Evolutionary conservation across 2,888 invertebrate species (phyloP).

Genomic region (Deilephila elpenor): DNA sequence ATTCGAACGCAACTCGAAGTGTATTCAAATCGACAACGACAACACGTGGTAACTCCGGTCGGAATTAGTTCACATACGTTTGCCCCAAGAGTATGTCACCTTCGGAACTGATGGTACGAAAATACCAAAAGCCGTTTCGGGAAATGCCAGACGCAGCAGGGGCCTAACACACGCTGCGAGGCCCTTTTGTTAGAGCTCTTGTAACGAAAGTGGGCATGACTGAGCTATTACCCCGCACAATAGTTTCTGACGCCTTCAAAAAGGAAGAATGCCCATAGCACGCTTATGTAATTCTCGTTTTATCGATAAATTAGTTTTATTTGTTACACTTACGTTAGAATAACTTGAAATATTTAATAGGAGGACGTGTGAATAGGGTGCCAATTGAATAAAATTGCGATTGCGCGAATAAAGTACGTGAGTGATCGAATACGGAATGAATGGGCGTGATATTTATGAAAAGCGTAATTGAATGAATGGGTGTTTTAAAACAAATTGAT

Average conservation of each 20-base stretch:
- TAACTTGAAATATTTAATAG: neutral
- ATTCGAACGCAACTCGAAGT: constrained; percentile 9
- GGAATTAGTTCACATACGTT: constrained; percentile 31
- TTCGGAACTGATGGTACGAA: constrained; percentile 41
- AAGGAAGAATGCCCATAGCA: constrained; percentile 1
- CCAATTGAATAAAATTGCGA: constrained; percentile 5
- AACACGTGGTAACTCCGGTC: constrained; percentile 2
- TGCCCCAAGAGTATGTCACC: constrained; percentile 29
- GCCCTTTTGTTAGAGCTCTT: constrained; percentile 48
- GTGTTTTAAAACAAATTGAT: neutral
- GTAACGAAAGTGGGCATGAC: constrained; percentile 36
- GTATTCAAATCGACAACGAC: too few relatives aligned
- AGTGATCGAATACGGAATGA: constrained; percentile 3
- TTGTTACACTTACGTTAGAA: neutral
- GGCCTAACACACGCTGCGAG: constrained; percentile 41
- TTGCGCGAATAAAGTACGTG: neutral
- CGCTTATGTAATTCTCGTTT: constrained; percentile 14
- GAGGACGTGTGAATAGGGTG: neutral
- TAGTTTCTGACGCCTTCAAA: constrained; percentile 21
- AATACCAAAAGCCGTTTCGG: constrained; percentile 56
- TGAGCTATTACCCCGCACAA: constrained; percentile 27
- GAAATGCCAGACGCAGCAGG: constrained; percentile 54
- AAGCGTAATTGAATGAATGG: neutral
- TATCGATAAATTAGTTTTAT: constrained; percentile 11
- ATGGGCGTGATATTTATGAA: constrained; percentile 10